Conservation (phyloP, 2,113 vertebrate genomes). For the Potamarius usumacintae region DNA sequence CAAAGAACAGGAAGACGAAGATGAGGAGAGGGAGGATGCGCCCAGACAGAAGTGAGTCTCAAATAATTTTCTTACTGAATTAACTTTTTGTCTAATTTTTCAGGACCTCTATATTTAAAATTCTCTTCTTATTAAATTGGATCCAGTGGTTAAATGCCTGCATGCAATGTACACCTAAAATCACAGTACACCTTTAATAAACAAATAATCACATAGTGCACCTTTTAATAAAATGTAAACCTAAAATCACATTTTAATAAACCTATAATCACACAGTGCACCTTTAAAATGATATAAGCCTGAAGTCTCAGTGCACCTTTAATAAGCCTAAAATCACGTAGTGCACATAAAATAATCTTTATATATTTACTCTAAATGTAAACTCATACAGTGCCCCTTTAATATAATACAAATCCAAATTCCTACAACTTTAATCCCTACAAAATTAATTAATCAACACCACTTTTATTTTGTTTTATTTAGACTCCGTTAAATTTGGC, state of each 20-base stretch:
- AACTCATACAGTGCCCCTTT: neutral
- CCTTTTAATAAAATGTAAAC: neutral
- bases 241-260: neutral
- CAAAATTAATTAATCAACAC: neutral
- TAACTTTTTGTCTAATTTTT: neutral
- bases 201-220: neutral
- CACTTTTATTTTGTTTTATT: neutral
- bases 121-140: neutral
- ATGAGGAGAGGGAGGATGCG: slow-evolving; percentile 66
- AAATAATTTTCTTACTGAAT: neutral
- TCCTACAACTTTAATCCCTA: neutral
- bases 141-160: no score
- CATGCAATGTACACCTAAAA: neutral
- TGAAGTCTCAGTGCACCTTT: neutral
- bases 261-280: neutral
- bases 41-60: slow-evolving; percentile 80
- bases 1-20: slow-evolving; percentile 66
- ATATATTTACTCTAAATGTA: neutral
- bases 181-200: neutral
- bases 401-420: neutral
- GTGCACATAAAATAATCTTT: neutral
- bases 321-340: neutral
- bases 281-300: neutral
- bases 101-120: neutral
- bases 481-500: neutral